phyloP scores from a whole-genome alignment of 2,888 invertebrate genomes.

The Unio pictorum region DNA sequence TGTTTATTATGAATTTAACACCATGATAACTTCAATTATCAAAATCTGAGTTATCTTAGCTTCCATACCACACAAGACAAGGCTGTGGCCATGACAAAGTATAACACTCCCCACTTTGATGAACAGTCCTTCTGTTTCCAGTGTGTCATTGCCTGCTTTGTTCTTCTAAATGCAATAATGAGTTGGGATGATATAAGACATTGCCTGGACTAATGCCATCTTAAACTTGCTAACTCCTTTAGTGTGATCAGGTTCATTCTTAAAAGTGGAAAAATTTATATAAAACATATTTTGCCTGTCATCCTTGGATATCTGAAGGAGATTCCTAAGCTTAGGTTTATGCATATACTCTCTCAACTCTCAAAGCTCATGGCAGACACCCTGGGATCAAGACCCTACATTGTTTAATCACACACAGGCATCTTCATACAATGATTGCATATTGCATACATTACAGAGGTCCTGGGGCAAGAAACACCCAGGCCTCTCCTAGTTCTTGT shows the following conservation, averaged over 20 bases:
- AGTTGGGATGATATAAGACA: slow-evolving; percentile 8
- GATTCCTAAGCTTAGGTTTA: too few species aligned
- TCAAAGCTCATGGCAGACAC: too few species aligned
- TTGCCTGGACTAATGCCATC: slow-evolving; percentile 7
- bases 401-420: too few species aligned
- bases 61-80: neutral
- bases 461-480: too few species aligned
- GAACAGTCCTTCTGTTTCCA: slow-evolving; percentile 7
- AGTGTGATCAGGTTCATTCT: slow-evolving; percentile 2
- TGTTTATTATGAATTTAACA: too few species aligned
- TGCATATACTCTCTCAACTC: too few species aligned
- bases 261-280: slow-evolving; percentile 7
- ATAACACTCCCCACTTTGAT: slow-evolving; percentile 1
- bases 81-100: slow-evolving; percentile 6
- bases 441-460: too few species aligned
- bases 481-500: too few species aligned
- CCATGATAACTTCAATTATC: too few species aligned
- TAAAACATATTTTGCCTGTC: slow-evolving; percentile 2
- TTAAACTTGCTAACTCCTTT: slow-evolving; percentile 12
- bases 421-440: too few species aligned
- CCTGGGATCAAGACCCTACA: too few species aligned
- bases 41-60: slow-evolving; percentile 9
- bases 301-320: too few species aligned
- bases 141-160: slow-evolving; percentile 5
- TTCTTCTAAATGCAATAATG: slow-evolving; percentile 4